A percentile compares a stretch with the other conserved stretches of the same genome.
Evolutionary conservation across 2,888 invertebrate genomes (phyloP).

Genomic region (Cantharis nigra): DNA sequence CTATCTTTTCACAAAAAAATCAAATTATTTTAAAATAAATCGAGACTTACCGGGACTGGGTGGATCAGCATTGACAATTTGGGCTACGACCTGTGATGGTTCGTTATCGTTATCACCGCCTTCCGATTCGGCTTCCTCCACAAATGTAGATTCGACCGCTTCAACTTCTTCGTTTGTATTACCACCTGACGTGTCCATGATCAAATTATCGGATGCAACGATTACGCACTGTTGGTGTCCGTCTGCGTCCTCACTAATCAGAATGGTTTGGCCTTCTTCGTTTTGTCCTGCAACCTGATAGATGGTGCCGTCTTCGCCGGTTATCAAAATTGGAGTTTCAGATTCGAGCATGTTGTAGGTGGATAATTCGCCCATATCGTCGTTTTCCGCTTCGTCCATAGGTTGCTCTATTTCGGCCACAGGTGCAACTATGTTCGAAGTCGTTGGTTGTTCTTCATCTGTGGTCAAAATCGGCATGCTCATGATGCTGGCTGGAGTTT

Average conservation of each 20-base stretch:
- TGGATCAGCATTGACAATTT: slow-evolving; percentile 82
- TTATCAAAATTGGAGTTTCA: slow-evolving; percentile 74
- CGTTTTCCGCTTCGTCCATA: slow-evolving; percentile 3
- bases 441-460: slow-evolving; percentile 48
- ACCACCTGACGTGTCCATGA: slow-evolving; percentile 40
- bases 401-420: slow-evolving; percentile 31
- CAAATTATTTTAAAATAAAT: too few species aligned
- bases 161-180: slow-evolving; percentile 37
- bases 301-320: slow-evolving; percentile 82
- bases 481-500: slow-evolving; percentile 42
- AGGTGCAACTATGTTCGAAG: slow-evolving; percentile 44
- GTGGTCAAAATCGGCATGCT: slow-evolving; percentile 49
- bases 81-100: slow-evolving; percentile 77
- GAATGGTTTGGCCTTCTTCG: slow-evolving; percentile 75
- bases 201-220: slow-evolving; percentile 65
- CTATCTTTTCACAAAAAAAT: too few species aligned
- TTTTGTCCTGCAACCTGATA: slow-evolving; percentile 77
- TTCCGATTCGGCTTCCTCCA: slow-evolving; percentile 50
- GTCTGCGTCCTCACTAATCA: slow-evolving; percentile 75
- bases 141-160: slow-evolving; percentile 27
- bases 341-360: slow-evolving; percentile 43
- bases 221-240: slow-evolving; percentile 75
- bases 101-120: slow-evolving; percentile 49
- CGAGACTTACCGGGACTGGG: slow-evolving; percentile 73
- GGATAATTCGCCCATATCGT: slow-evolving; percentile 14